A percentile compares a stretch with the other conserved stretches of the same genome.
These are phyloP conservation scores for Clarias magur DNA, from an alignment of 2,113 vertebrate genomes.

Conservation along the genomic window DNA sequence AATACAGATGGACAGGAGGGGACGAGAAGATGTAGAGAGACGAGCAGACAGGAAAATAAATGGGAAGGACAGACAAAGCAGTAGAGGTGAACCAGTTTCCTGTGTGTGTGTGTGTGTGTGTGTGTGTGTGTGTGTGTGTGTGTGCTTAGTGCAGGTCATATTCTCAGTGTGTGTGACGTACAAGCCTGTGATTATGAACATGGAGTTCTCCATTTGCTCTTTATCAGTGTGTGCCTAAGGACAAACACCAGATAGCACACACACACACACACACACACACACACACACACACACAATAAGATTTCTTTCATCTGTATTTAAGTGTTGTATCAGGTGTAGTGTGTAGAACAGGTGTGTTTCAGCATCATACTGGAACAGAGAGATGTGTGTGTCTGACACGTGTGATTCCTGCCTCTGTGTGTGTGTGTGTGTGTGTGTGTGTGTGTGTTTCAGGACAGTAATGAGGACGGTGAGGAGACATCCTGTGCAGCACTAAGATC, in stretches of 20 bases:
- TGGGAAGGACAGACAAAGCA: not conserved
- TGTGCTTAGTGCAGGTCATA: not conserved
- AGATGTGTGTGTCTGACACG: not conserved
- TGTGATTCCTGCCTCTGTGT: not conserved
- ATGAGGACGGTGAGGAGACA: constrained; percentile 23
- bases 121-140: not conserved
- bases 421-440: constrained; percentile 4
- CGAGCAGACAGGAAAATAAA: not conserved
- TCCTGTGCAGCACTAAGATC: constrained; percentile 35
- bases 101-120: no score
- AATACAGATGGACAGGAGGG: not conserved
- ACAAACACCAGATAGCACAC: not conserved
- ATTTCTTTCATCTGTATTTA: constrained; percentile 2
- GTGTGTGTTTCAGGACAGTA: constrained; percentile 46
- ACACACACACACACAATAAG: not conserved
- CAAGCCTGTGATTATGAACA: not conserved
- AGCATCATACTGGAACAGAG: not conserved
- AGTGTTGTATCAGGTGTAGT: not conserved
- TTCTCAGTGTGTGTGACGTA: not conserved
- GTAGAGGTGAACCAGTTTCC: not conserved
- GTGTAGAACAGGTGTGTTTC: not conserved
- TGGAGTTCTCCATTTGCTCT: not conserved
- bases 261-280: not conserved
- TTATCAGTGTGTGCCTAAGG: not conserved
- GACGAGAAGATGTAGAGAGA: not conserved